Evolutionary conservation across 2,888 invertebrate genomes (phyloP), one percentile per base, ranked within the genome.

Genomic region (Drosophila antonietae): DNA sequence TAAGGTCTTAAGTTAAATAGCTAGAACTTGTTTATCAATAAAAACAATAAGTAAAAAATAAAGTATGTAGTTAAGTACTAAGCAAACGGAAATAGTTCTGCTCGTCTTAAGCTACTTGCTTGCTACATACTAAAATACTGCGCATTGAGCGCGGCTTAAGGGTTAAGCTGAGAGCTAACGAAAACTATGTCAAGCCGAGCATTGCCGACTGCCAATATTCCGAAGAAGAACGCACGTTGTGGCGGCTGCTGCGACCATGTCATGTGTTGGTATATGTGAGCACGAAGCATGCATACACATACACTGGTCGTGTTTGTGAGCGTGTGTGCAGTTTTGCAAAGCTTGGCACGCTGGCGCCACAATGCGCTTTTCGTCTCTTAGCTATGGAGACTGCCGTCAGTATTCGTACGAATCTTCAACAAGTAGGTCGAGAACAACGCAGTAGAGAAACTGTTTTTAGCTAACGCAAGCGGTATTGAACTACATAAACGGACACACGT

Each of bases 361-460:
- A 68, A 62, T 76, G 71, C 68, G 66, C 62, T 71, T 68, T 64
- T 58, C 28, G 63, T 59, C 65, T 80, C 62, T 64, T 56, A 31
- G 59, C 35, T 59, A 41, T 53, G 47, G 49, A 41, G 35, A 37
- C 44, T 41, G 44, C 46, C 52, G 56, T 72, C 72, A 86, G 89
- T 86, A 73, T 74, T 83, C 73, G 77, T 70, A 57, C 71, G 69
- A 74, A 63, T 78, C 70, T 75, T 68, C 79, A 76, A 74, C 86
- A 72, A 88, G 86, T 76, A 75, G 79, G 86, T 86, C 74, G 76
- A 33, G 51, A 57, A 18, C 23, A 33, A 37, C 69, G 9, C 52
- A 47, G 46, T 18, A 12, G 28, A 57, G 4, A 33, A 64, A 52
- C 2, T 41, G n/a, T 41, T 43, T 41, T 44, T 18, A 44, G 20